These are phyloP conservation scores for Cremastinae sp. DNA, from an alignment of 2,888 invertebrate species.

Conservation along the genomic window DNA sequence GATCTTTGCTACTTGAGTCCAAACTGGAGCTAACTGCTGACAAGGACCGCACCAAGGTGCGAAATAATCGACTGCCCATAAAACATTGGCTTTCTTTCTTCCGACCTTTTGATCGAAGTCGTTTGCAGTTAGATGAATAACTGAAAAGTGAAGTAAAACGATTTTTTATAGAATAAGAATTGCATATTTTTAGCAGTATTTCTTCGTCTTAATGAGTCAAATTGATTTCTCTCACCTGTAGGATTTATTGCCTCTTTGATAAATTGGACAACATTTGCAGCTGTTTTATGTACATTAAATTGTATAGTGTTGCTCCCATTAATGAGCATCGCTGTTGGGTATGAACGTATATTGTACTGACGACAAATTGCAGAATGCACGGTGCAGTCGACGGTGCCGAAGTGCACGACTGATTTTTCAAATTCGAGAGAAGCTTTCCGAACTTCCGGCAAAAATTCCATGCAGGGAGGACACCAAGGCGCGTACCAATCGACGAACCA, in stretches of 20 bases:
- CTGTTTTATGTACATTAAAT: constrained; percentile 84
- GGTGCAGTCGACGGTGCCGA: constrained; percentile 87
- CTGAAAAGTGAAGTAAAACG: constrained; percentile 78
- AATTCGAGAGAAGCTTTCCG: constrained; percentile 84
- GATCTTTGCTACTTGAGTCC: constrained; percentile 84
- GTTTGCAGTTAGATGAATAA: constrained; percentile 82
- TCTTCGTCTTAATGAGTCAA: no score
- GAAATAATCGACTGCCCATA: constrained; percentile 88
- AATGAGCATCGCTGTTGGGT: constrained; percentile 87
- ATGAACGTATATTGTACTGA: constrained; percentile 84
- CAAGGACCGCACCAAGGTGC: constrained; percentile 90
- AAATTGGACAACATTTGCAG: constrained; percentile 84
- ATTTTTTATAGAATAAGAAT: no score
- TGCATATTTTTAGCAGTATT: no score
- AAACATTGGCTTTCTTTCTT: constrained; percentile 81
- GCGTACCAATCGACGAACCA: constrained; percentile 90
- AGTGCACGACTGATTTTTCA: constrained; percentile 80
- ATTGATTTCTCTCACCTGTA: constrained; percentile 75
- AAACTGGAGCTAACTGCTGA: constrained; percentile 85
- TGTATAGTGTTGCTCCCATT: constrained; percentile 82
- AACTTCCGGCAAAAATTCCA: constrained; percentile 85
- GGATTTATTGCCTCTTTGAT: constrained; percentile 83
- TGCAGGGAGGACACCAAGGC: constrained; percentile 90
- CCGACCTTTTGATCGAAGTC: constrained; percentile 82
- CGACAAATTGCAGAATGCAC: constrained; percentile 83